Evolutionary conservation across 2,888 invertebrate genomes (phyloP).

Genomic region (Temnothorax ravouxi): DNA sequence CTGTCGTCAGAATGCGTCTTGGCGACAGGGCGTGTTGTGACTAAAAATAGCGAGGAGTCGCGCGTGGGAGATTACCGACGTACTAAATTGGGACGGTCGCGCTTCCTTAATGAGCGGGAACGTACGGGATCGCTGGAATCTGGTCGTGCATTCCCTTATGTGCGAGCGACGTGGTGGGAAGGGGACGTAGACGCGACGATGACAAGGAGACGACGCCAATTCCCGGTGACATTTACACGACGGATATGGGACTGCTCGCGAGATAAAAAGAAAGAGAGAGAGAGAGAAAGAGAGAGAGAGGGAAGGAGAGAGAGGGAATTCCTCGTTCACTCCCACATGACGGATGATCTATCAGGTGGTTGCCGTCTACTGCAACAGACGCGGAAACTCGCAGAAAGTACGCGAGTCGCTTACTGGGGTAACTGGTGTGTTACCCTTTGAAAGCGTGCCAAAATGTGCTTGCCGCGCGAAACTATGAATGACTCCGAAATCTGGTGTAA

Average conservation of each 20-base stretch:
- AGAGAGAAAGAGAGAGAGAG: neutral
- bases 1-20: slow-evolving; percentile 47
- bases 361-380: slow-evolving; percentile 57
- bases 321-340: slow-evolving; percentile 56
- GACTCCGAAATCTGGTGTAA: slow-evolving; percentile 64
- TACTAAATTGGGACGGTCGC: slow-evolving; percentile 73
- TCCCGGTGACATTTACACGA: slow-evolving; percentile 72
- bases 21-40: slow-evolving; percentile 18
- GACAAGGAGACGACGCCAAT: slow-evolving; percentile 72
- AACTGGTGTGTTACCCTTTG: slow-evolving; percentile 60
- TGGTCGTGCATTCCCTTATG: slow-evolving; percentile 39
- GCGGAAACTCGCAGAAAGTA: slow-evolving; percentile 42
- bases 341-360: slow-evolving; percentile 77
- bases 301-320: neutral
- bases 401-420: slow-evolving; percentile 50
- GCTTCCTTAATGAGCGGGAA: slow-evolving; percentile 69
- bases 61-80: slow-evolving; percentile 28
- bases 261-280: neutral
- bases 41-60: slow-evolving; percentile 48
- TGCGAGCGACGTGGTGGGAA: slow-evolving; percentile 3
- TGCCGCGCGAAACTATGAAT: slow-evolving; percentile 56
- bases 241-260: slow-evolving; percentile 55
- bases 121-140: slow-evolving; percentile 50
- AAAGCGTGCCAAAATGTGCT: slow-evolving; percentile 69
- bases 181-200: slow-evolving; percentile 44